phyloP scores from a whole-genome alignment of 2,797 vertebrate genomes.

The Florisuga fusca region DNA sequence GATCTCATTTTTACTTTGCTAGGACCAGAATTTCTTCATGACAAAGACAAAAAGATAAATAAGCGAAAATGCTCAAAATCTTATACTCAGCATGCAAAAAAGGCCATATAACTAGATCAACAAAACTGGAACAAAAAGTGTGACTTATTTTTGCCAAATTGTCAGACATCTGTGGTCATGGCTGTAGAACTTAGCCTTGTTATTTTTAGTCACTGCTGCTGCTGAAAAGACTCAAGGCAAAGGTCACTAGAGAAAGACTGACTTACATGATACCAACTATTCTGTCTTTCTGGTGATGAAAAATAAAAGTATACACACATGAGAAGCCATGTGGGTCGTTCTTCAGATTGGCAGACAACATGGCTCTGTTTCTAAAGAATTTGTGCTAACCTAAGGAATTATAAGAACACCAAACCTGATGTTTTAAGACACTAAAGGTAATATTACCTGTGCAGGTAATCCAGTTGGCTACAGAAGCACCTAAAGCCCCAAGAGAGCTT shows the following conservation, averaged over 20 bases:
- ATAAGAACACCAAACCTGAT: neutral
- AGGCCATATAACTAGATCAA: neutral
- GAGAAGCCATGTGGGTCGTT: neutral
- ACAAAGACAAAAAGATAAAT: neutral
- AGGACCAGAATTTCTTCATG: neutral
- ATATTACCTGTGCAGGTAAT: neutral
- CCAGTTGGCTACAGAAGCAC: neutral
- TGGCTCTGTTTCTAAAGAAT: neutral
- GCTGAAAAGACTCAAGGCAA: neutral
- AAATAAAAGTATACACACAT: neutral
- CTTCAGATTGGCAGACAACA: neutral
- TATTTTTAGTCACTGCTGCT: neutral
- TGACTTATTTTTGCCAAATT: neutral
- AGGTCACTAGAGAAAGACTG: neutral
- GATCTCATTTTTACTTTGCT: neutral
- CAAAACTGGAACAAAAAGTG: neutral
- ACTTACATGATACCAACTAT: neutral
- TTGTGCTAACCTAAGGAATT: neutral
- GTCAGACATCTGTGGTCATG: neutral
- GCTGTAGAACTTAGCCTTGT: neutral
- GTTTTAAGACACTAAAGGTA: neutral
- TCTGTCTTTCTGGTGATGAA: neutral
- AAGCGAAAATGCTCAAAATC: neutral
- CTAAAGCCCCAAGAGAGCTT: neutral
- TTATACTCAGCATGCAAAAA: neutral